Conservation (phyloP, 2,113 vertebrate species). For the Anas platyrhynchos region DNA sequence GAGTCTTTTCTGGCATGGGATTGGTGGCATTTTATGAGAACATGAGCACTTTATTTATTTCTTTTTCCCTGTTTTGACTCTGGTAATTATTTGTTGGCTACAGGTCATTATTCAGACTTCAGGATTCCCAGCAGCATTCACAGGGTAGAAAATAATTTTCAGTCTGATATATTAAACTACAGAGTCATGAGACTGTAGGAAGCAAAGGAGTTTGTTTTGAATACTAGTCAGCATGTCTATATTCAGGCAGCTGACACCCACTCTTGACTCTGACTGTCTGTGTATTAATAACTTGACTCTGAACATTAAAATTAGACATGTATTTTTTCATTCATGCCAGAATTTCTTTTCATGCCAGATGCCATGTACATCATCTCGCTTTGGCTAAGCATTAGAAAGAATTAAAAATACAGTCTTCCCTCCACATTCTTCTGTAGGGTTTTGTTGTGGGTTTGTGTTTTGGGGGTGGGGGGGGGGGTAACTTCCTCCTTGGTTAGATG, state of each 20-base stretch:
- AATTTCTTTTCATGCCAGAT: not conserved
- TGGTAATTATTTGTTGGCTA: not conserved
- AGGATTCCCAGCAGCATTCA: not conserved
- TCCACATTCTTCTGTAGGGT: not conserved
- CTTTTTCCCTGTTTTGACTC: not conserved
- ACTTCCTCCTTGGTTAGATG: not conserved
- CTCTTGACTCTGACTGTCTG: not conserved
- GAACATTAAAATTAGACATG: not conserved
- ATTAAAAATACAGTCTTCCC: not conserved
- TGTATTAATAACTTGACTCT: not conserved
- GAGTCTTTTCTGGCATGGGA: not conserved
- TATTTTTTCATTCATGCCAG: not conserved
- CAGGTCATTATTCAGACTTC: not conserved
- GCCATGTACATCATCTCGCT: not conserved
- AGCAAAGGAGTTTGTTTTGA: not conserved
- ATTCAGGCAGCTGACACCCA: not conserved
- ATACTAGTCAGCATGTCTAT: not conserved
- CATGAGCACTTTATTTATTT: not conserved
- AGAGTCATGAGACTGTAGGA: not conserved
- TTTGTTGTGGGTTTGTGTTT: not conserved
- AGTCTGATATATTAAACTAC: not conserved
- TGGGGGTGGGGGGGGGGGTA: not conserved
- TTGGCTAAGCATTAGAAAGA: not conserved
- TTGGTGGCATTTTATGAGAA: not conserved
- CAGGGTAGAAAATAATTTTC: not conserved